phyloP scores from a whole-genome alignment of 2,113 vertebrate species.

The Myrmecobius fasciatus region DNA sequence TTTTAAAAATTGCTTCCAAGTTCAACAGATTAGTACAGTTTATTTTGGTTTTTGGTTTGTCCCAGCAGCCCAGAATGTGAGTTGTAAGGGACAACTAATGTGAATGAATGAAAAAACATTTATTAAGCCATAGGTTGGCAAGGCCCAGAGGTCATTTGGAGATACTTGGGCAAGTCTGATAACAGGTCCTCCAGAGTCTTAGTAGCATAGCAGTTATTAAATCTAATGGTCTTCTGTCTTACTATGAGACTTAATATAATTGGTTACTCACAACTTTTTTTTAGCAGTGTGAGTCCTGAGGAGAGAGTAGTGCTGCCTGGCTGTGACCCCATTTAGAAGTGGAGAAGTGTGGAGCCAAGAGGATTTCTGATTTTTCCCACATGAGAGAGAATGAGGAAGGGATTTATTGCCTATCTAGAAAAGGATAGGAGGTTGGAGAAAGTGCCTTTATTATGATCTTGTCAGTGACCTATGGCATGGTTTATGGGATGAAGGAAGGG shows the following conservation, averaged over 20 bases:
- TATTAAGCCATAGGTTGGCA: neutral
- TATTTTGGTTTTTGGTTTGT: neutral
- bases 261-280: neutral
- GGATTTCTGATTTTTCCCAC: too few relatives aligned
- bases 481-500: too few relatives aligned
- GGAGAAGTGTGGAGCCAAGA: too few relatives aligned
- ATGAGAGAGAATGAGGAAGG: neutral
- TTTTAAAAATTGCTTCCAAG: neutral
- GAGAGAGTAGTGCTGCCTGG: neutral
- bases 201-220: neutral
- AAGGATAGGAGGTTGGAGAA: neutral
- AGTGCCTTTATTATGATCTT: neutral
- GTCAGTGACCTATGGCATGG: too few relatives aligned
- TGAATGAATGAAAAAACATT: neutral
- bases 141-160: neutral
- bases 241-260: neutral
- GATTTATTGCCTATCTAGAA: neutral
- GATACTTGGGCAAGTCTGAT: neutral
- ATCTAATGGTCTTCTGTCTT: neutral
- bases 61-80: neutral
- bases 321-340: too few relatives aligned
- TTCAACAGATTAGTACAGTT: neutral
- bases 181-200: neutral
- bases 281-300: neutral
- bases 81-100: neutral